These are phyloP conservation scores for Stegastes partitus DNA, from an alignment of 2,113 vertebrate genomes.

Conservation along the genomic window DNA sequence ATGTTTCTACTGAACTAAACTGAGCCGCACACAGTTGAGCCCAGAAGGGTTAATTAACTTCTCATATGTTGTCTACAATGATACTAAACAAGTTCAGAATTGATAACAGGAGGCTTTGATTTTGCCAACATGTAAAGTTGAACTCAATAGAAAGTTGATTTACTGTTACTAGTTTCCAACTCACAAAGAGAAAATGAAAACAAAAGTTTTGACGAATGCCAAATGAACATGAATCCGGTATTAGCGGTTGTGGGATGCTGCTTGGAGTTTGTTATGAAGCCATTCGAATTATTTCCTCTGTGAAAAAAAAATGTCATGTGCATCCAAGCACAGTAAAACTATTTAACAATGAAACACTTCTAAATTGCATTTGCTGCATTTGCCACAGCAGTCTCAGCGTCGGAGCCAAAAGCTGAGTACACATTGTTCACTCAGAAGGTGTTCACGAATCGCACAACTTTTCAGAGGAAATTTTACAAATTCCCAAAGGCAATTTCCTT, in stretches of 20 bases:
- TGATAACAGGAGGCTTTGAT: too few species aligned
- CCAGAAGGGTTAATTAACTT: too few species aligned
- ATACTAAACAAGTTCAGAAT: too few species aligned
- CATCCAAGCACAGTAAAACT: constrained; percentile 9
- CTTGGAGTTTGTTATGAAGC: too few species aligned
- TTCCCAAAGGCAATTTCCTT: background rate
- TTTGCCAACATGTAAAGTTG: too few species aligned
- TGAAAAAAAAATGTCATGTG: constrained; percentile 7
- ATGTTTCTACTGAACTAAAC: too few species aligned
- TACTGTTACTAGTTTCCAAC: background rate
- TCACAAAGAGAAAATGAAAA: background rate
- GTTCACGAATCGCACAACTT: constrained; percentile 27
- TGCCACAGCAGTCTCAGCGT: constrained; percentile 13
- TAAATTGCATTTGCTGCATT: constrained; percentile 27
- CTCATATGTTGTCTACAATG: too few species aligned
- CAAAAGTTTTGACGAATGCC: background rate
- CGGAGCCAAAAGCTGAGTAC: constrained; percentile 9
- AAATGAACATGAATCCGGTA: background rate
- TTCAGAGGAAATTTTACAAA: constrained; percentile 9
- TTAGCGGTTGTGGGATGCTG: too few species aligned
- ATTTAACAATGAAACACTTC: constrained; percentile 8
- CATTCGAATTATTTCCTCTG: background rate
- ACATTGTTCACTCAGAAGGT: constrained; percentile 31
- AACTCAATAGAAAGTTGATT: background rate
- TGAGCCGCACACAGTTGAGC: too few species aligned